Conservation (phyloP, 2,113 vertebrate genomes). For the Scolopax mira region DNA sequence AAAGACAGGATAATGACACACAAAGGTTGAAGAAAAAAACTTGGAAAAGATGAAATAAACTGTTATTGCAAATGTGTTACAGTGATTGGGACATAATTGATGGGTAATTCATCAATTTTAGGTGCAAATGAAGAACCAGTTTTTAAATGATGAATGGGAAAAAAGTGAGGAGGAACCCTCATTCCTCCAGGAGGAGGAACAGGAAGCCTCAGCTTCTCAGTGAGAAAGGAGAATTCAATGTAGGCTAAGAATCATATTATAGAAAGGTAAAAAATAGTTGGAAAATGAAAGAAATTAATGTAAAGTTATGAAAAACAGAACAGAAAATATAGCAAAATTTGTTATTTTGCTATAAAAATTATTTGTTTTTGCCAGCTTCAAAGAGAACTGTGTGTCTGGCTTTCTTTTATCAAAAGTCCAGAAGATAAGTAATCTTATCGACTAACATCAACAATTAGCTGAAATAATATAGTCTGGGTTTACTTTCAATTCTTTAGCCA, state of each 20-base stretch:
- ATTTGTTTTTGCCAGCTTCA: background rate
- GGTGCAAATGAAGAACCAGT: background rate
- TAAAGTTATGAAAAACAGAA: background rate
- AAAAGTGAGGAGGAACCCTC: background rate
- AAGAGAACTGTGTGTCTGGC: accelerated
- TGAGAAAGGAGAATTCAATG: background rate
- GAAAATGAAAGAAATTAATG: background rate
- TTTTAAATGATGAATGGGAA: background rate
- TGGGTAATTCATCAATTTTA: background rate
- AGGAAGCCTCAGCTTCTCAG: background rate
- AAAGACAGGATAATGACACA: background rate
- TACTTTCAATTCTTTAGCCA: background rate
- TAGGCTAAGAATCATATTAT: background rate
- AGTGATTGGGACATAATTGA: background rate
- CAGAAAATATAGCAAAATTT: background rate
- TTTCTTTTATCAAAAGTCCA: background rate
- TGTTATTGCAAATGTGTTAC: background rate
- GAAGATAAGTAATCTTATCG: background rate
- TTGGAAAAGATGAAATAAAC: background rate
- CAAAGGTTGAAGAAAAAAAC: background rate
- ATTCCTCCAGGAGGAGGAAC: too few species aligned
- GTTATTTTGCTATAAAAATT: too few species aligned
- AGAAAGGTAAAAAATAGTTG: background rate
- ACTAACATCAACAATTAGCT: background rate
- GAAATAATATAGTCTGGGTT: background rate